Conservation (phyloP, 2,888 invertebrate species). For the Sisyra nigra region DNA sequence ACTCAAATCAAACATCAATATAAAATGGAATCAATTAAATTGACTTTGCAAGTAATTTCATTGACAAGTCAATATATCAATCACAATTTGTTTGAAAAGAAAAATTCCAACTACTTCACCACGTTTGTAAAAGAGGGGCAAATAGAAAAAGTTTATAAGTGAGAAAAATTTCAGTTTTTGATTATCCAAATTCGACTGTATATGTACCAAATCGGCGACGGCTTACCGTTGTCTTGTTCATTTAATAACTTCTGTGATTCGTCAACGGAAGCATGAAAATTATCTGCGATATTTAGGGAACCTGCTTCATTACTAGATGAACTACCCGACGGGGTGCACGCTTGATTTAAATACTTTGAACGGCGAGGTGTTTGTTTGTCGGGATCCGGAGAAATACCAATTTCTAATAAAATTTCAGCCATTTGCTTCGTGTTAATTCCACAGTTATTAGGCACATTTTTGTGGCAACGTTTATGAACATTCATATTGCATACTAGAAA, state of each 20-base stretch:
- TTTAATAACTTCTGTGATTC: background rate
- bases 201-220: too few species aligned
- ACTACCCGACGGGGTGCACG: slow-evolving; percentile 17
- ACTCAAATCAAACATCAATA: too few species aligned
- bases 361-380: slow-evolving; percentile 61
- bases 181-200: too few species aligned
- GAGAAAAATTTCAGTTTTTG: too few species aligned
- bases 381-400: slow-evolving; percentile 83
- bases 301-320: slow-evolving; percentile 20
- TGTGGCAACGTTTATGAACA: slow-evolving; percentile 97
- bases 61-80: too few species aligned
- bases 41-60: too few species aligned
- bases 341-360: slow-evolving; percentile 21
- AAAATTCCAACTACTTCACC: too few species aligned
- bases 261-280: slow-evolving; percentile 12
- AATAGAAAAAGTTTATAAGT: too few species aligned
- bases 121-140: too few species aligned
- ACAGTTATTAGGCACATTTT: slow-evolving; percentile 98
- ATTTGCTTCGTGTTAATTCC: slow-evolving; percentile 94
- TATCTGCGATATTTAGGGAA: slow-evolving; percentile 16
- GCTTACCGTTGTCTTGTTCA: slow-evolving; percentile 5
- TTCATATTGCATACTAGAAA: slow-evolving; percentile 93
- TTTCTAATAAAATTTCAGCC: slow-evolving; percentile 81
- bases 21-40: too few species aligned
- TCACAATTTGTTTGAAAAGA: too few species aligned